Percentiles rank a stretch among this genome's conserved stretches.
These are phyloP conservation scores for Leptinotarsa tumamoca DNA, from an alignment of 2,888 invertebrate genomes.

Conservation along the genomic window DNA sequence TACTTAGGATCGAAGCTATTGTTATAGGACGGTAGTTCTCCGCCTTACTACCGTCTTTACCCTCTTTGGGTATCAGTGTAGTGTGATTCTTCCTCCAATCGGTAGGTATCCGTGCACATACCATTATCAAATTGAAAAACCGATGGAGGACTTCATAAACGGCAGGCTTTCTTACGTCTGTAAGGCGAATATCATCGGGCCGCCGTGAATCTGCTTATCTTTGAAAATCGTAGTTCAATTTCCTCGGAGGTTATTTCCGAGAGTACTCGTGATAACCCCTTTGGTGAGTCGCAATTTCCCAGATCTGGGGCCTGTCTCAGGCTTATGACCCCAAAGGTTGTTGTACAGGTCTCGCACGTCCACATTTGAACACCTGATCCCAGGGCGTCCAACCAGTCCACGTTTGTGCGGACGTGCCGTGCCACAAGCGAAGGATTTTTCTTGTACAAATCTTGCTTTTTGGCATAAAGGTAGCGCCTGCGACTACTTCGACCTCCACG, in stretches of 20 bases:
- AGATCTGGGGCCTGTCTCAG: constrained; percentile 43
- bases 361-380: background rate
- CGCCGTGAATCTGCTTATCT: too few species aligned
- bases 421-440: constrained; percentile 55
- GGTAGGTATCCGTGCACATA: too few species aligned
- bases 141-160: too few species aligned
- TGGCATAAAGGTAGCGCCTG: constrained; percentile 47
- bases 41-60: constrained; percentile 50
- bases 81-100: background rate
- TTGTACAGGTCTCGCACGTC: constrained; percentile 49
- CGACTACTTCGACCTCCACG: too few species aligned
- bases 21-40: constrained; percentile 59
- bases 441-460: constrained; percentile 56
- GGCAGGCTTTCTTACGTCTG: too few species aligned
- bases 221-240: too few species aligned
- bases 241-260: too few species aligned
- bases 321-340: constrained; percentile 51
- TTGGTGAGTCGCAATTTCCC: constrained; percentile 54
- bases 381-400: constrained; percentile 42
- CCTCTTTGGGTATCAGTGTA: constrained; percentile 55
- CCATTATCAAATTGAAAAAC: too few species aligned
- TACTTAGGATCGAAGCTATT: constrained; percentile 42
- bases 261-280: too few species aligned
- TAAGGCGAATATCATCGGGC: too few species aligned
- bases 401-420: constrained; percentile 49